phyloP scores from a whole-genome alignment of 1,140 invertebrate species.

The Brachionus asplanchnoidis region DNA sequence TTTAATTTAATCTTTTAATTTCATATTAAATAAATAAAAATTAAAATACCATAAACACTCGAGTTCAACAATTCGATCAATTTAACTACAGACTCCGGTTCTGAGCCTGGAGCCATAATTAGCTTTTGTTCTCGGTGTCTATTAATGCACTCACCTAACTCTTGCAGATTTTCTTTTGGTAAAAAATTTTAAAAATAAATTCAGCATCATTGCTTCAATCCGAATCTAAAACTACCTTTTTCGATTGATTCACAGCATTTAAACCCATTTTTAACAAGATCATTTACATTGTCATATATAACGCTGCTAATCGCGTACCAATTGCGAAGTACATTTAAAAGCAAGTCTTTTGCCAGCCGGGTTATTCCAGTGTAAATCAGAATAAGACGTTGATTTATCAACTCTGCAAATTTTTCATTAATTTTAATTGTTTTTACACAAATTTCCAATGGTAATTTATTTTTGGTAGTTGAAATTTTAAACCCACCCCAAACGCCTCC shows the following conservation, averaged over 20 bases:
- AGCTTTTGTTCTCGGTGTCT: constrained; percentile 60
- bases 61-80: constrained; percentile 52
- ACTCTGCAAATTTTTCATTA: constrained; percentile 46
- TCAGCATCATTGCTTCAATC: neutral
- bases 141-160: constrained; percentile 53
- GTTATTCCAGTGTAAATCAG: constrained; percentile 62
- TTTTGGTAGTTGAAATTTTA: constrained; percentile 54
- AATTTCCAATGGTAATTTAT: constrained; percentile 53
- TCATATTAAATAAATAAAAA: too few species aligned
- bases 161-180: constrained; percentile 50
- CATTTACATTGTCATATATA: constrained; percentile 55
- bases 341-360: constrained; percentile 60
- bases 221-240: constrained; percentile 48
- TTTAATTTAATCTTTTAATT: neutral
- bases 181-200: neutral
- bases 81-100: constrained; percentile 51
- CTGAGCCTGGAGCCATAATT: constrained; percentile 58
- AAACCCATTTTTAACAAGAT: constrained; percentile 50
- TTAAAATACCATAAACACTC: constrained; percentile 49
- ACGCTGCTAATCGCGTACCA: constrained; percentile 59
- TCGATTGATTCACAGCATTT: constrained; percentile 52
- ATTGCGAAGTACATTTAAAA: constrained; percentile 59
- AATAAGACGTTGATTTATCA: constrained; percentile 56
- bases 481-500: constrained; percentile 59
- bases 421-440: constrained; percentile 50